A percentile compares a stretch with the other conserved stretches of the same genome.
These are phyloP conservation scores for Chamaea fasciata DNA, from an alignment of 2,113 vertebrate species.

Conservation along the genomic window DNA sequence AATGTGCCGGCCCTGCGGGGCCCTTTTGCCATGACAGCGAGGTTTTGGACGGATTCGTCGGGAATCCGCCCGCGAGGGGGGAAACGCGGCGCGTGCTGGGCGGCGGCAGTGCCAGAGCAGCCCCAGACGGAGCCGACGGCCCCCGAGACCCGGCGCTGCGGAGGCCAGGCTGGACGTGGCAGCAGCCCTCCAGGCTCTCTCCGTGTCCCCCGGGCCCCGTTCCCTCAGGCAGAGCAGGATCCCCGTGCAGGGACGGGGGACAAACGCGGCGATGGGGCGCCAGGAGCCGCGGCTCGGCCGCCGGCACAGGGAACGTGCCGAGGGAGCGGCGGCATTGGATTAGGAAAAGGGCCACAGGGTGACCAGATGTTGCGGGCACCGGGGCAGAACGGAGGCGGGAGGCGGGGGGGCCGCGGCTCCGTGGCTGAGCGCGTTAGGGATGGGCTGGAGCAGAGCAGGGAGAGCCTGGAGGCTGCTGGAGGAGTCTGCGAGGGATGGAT, in stretches of 20 bases:
- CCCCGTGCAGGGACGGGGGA: no score
- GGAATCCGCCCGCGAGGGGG: background rate
- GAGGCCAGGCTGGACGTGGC: rapidly evolving
- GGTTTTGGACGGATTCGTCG: background rate
- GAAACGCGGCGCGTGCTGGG: background rate
- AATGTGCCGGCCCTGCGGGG: background rate
- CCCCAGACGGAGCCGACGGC: no score
- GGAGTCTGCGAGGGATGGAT: no score
- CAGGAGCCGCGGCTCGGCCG: background rate
- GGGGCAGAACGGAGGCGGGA: background rate
- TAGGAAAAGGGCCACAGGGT: background rate
- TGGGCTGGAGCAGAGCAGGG: background rate
- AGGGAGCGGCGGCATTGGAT: conserved; percentile 3
- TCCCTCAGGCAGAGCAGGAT: rapidly evolving
- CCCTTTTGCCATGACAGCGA: background rate
- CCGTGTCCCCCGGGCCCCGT: no score
- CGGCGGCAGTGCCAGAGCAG: background rate
- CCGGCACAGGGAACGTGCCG: background rate
- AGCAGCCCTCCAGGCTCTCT: rapidly evolving
- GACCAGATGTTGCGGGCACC: conserved; percentile 39
- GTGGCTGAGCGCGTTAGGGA: background rate
- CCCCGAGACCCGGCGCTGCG: no score
- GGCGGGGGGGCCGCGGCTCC: background rate
- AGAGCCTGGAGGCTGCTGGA: background rate
- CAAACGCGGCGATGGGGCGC: background rate